Percentiles rank a stretch among this genome's conserved stretches.
Evolutionary conservation across 2,797 vertebrate genomes (phyloP).

Genomic region (Halcyon chelicuti): DNA sequence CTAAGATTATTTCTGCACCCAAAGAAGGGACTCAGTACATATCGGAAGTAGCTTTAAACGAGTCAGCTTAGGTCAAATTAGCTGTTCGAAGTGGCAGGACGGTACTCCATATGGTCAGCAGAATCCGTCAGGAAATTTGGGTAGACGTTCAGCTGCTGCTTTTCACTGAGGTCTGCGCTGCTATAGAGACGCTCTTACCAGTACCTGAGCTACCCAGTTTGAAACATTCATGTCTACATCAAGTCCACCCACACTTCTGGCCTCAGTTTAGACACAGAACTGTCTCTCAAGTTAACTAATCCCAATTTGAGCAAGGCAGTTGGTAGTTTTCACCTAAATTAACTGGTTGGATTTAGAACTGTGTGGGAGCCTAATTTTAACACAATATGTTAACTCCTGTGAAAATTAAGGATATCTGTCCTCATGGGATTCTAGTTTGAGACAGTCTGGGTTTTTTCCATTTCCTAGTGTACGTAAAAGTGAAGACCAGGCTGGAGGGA

Average conservation of each 20-base stretch:
- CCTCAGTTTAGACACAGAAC: not conserved
- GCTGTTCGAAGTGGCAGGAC: not conserved
- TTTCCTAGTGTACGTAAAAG: not conserved
- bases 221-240: not conserved
- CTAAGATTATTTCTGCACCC: not conserved
- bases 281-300: constrained; percentile 49
- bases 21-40: not conserved
- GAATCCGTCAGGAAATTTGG: not conserved
- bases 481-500: not conserved
- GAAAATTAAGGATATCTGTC: constrained; percentile 1
- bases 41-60: not conserved
- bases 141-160: not conserved
- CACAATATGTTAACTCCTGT: constrained; percentile 22
- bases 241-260: constrained; percentile 33
- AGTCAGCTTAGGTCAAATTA: not conserved
- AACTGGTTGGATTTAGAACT: constrained; percentile 54
- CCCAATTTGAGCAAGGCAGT: not conserved
- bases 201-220: constrained; percentile 12
- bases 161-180: not conserved
- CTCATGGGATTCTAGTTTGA: constrained; percentile 14
- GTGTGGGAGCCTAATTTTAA: constrained; percentile 50
- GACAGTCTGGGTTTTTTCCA: not conserved
- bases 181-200: not conserved
- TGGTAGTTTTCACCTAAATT: constrained; percentile 44
- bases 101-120: not conserved